phyloP scores from a whole-genome alignment of 92 coral and sea anemone genomes.

The Palythoa heliodiscus region DNA sequence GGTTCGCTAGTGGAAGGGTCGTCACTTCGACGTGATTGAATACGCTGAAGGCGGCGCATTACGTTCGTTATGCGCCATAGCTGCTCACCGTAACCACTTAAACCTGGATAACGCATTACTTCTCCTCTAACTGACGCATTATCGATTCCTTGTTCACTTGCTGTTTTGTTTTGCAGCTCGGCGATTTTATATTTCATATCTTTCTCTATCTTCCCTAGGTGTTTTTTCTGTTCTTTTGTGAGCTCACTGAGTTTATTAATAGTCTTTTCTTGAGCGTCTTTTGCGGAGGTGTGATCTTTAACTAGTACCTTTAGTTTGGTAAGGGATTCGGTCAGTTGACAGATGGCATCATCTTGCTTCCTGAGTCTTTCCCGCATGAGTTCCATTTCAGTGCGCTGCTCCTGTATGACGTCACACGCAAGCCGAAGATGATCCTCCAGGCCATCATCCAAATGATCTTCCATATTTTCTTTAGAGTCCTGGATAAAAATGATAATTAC shows the following conservation, averaged over 20 bases:
- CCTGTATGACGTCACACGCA: constrained; percentile 79
- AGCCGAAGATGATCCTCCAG: constrained; percentile 76
- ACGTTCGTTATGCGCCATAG: constrained; percentile 86
- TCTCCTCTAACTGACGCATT: constrained; percentile 36
- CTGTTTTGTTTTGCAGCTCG: constrained; percentile 55
- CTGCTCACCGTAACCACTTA: constrained; percentile 88
- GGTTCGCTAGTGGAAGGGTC: constrained; percentile 97
- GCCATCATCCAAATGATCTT: constrained; percentile 71
- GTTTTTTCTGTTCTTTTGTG: constrained; percentile 79
- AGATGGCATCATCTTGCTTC: constrained; percentile 75
- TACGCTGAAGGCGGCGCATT: constrained; percentile 76
- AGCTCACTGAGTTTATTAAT: constrained; percentile 74
- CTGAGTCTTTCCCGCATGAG: constrained; percentile 72
- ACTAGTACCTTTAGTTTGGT: constrained; percentile 70
- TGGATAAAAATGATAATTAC: not conserved
- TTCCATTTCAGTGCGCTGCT: constrained; percentile 80
- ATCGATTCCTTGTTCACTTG: constrained; percentile 28
- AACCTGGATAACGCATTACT: constrained; percentile 66
- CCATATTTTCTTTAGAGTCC: constrained; percentile 75
- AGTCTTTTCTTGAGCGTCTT: constrained; percentile 74
- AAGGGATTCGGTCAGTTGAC: constrained; percentile 72
- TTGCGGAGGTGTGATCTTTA: constrained; percentile 66
- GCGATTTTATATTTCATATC: constrained; percentile 55
- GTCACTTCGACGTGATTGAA: constrained; percentile 84
- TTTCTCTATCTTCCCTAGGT: constrained; percentile 62